phyloP scores from a whole-genome alignment of 2,797 vertebrate species.

The Periparus ater region DNA sequence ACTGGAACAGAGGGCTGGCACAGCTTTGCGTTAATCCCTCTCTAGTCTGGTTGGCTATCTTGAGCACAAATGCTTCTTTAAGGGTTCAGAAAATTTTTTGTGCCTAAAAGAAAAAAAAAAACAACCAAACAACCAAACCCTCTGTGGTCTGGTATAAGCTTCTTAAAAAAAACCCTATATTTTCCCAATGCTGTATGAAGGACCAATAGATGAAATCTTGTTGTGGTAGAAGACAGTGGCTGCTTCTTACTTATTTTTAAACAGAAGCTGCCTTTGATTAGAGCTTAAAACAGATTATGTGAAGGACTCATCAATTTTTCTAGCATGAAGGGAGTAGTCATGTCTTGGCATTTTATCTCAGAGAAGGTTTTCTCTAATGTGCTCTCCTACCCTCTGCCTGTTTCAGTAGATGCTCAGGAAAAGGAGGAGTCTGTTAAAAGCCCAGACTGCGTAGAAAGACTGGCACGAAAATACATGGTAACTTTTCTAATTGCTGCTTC shows the following conservation, averaged over 20 bases:
- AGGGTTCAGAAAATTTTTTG: neutral
- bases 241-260: neutral
- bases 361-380: neutral
- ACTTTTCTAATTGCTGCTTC: neutral
- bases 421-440: slow-evolving; percentile 33
- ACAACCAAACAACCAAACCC: too few relatives aligned
- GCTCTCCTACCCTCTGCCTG: neutral
- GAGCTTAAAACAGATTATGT: neutral
- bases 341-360: neutral
- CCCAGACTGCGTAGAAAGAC: slow-evolving; percentile 70
- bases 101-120: neutral
- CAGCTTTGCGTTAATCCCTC: neutral
- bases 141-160: too few relatives aligned
- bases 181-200: neutral
- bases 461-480: slow-evolving; percentile 83
- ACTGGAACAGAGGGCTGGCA: neutral
- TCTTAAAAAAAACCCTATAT: fast-evolving
- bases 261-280: neutral
- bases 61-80: neutral
- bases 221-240: neutral
- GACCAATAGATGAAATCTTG: neutral
- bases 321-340: neutral
- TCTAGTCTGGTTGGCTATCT: neutral
- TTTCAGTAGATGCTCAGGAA: slow-evolving; percentile 51
- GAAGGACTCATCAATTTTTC: neutral